phyloP scores from a whole-genome alignment of 2,797 vertebrate species.

The Danio tinwini region DNA sequence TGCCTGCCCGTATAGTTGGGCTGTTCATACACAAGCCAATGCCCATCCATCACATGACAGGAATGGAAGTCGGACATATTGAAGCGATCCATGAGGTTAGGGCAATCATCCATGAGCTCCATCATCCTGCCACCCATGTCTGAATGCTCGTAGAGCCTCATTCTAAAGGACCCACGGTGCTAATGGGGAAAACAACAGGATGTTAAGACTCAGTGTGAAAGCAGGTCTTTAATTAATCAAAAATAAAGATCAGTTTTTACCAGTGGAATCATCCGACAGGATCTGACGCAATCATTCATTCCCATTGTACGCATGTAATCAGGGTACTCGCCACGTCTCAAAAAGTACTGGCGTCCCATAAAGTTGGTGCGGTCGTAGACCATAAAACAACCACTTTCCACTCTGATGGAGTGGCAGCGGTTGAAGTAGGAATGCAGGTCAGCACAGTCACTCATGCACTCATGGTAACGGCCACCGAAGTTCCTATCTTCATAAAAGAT shows the following conservation, averaged over 20 bases:
- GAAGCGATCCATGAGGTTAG: conserved; percentile 63
- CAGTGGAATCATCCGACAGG: conserved; percentile 60
- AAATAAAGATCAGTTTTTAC: conserved; percentile 38
- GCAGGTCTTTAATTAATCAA: background rate
- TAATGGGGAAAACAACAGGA: conserved; percentile 35
- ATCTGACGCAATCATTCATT: conserved; percentile 63
- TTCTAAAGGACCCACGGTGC: conserved; percentile 66
- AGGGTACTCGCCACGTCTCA: conserved; percentile 61
- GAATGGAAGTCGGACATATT: conserved; percentile 64
- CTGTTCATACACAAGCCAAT: conserved; percentile 70
- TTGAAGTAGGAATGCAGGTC: conserved; percentile 60
- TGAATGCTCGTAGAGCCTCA: conserved; percentile 67
- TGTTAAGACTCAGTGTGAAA: background rate
- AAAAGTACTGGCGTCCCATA: conserved; percentile 61
- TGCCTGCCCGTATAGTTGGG: conserved; percentile 64
- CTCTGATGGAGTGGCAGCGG: conserved; percentile 62
- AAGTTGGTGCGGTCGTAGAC: conserved; percentile 61
- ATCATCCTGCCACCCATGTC: conserved; percentile 67
- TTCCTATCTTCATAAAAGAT: conserved; percentile 46
- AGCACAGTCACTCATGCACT: conserved; percentile 49
- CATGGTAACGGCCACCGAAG: conserved; percentile 53
- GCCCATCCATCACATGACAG: conserved; percentile 66
- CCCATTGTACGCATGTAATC: conserved; percentile 63
- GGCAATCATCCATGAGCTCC: conserved; percentile 67
- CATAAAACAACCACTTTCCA: conserved; percentile 63